Conservation (phyloP, 2,113 vertebrate genomes). For the Manacus vitellinus region DNA sequence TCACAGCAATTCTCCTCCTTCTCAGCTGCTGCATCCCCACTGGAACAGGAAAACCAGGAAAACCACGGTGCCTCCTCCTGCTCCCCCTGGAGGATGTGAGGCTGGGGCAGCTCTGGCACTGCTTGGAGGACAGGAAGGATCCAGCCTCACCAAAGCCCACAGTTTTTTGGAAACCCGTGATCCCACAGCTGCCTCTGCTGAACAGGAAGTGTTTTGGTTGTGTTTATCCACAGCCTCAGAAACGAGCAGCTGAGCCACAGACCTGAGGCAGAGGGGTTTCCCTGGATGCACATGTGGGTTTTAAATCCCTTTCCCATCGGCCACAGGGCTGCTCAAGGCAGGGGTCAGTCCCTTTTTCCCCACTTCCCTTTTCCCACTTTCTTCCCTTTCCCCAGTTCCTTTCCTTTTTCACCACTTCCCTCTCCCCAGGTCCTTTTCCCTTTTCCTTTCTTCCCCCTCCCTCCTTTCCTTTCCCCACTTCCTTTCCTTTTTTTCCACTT, state of each 20-base stretch:
- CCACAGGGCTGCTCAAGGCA: accelerated
- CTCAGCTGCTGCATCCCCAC: background rate
- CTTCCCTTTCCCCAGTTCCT: background rate
- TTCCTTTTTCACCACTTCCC: background rate
- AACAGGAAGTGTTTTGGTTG: accelerated
- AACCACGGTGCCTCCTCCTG: background rate
- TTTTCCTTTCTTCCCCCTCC: background rate
- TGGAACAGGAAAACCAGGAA: background rate
- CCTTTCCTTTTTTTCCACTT: background rate
- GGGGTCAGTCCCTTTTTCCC: background rate
- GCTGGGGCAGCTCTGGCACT: background rate
- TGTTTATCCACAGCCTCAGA: background rate
- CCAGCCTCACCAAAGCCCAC: accelerated
- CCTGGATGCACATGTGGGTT: no score
- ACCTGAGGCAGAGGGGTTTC: background rate
- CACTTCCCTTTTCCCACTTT: background rate
- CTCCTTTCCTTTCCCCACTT: background rate
- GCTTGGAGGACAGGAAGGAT: background rate
- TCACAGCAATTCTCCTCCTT: background rate
- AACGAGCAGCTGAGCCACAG: background rate
- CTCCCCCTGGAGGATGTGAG: background rate
- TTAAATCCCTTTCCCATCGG: background rate
- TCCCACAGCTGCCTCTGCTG: background rate
- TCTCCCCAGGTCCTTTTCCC: background rate
- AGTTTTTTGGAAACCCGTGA: background rate